These are phyloP conservation scores for Nematolebias whitei DNA, from an alignment of 2,113 vertebrate genomes.

Conservation along the genomic window DNA sequence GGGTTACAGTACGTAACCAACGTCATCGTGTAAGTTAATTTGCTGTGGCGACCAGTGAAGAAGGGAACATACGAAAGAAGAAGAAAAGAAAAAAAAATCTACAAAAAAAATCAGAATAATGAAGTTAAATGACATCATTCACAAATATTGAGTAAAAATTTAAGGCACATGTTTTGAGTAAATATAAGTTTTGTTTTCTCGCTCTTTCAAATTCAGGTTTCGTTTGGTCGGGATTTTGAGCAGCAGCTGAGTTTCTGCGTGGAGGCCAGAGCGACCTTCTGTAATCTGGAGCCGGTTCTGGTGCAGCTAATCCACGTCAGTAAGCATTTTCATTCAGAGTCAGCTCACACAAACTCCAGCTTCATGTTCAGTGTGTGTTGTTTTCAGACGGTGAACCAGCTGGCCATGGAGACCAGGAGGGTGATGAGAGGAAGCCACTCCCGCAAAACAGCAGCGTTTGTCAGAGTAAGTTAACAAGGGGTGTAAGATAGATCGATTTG, in stretches of 20 bases:
- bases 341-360: neutral
- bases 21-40: no score
- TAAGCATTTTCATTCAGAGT: neutral
- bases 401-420: constrained; percentile 94
- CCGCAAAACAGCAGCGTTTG: constrained; percentile 94
- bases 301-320: constrained; percentile 96
- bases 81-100: no score
- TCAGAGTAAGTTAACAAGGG: constrained; percentile 82
- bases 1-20: no score
- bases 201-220: constrained; percentile 81
- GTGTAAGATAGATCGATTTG: no score
- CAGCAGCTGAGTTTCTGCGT: constrained; percentile 98
- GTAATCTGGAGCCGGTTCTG: constrained; percentile 94
- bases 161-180: no score
- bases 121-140: no score
- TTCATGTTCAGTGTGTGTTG: neutral
- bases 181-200: neutral
- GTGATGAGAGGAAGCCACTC: constrained; percentile 97
- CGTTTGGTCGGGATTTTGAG: constrained; percentile 96
- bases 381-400: constrained; percentile 89
- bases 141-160: no score
- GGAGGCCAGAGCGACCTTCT: constrained; percentile 93
- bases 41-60: no score
- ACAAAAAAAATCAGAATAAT: no score
- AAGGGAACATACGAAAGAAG: no score